Conservation (phyloP, 2,797 vertebrate genomes). For the Lithobates sylvaticus region DNA sequence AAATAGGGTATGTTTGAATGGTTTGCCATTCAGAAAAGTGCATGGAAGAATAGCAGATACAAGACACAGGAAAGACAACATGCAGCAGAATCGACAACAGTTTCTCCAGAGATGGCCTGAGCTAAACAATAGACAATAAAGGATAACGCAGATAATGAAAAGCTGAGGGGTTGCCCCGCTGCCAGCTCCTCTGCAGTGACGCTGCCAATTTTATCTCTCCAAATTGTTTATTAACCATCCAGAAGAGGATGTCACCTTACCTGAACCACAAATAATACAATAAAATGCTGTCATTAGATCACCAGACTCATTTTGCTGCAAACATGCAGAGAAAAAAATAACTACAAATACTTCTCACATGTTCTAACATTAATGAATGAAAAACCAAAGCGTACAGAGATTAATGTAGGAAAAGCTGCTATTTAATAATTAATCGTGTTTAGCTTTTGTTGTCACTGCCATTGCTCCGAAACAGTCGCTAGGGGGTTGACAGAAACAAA, state of each 20-base stretch:
- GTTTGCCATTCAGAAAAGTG: background rate
- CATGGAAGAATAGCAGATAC: background rate
- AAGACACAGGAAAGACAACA: background rate
- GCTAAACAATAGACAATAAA: slow-evolving; percentile 53
- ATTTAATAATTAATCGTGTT: background rate
- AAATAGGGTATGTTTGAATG: background rate
- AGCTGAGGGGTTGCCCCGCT: background rate
- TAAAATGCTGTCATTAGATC: background rate
- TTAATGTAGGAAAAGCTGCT: background rate
- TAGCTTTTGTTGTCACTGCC: slow-evolving; percentile 1
- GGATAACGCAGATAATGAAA: slow-evolving; percentile 10
- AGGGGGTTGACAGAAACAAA: background rate
- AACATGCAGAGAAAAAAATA: slow-evolving; percentile 5
- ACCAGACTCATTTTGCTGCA: background rate
- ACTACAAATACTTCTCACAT: background rate
- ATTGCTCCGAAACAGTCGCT: background rate
- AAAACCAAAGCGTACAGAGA: background rate
- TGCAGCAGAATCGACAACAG: slow-evolving; percentile 14
- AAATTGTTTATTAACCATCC: background rate
- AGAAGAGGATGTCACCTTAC: background rate
- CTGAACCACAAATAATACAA: background rate
- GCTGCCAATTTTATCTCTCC: background rate
- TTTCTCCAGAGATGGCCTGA: slow-evolving; percentile 19
- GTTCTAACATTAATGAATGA: slow-evolving; percentile 7
- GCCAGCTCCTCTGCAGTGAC: background rate